Percentiles rank a stretch among this genome's conserved stretches.
phyloP scores from a whole-genome alignment of 2,888 invertebrate genomes.

The Tanytarsus gracilentus region DNA sequence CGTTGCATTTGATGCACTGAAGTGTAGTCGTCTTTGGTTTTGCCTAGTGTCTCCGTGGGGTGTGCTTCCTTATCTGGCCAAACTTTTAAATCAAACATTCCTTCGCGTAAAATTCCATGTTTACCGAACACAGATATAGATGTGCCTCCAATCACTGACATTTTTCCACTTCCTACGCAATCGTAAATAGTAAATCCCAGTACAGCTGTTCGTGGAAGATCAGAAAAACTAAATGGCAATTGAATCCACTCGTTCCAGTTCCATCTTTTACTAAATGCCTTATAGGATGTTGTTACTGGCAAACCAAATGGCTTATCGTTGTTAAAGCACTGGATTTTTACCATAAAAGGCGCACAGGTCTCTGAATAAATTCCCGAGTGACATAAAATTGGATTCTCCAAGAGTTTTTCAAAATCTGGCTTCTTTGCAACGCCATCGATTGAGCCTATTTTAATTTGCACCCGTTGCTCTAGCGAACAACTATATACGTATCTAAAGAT shows the following conservation, averaged over 20 bases:
- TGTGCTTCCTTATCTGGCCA: conserved; percentile 80
- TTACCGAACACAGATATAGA: conserved; percentile 90
- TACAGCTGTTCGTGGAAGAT: conserved; percentile 78
- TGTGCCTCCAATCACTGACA: conserved; percentile 84
- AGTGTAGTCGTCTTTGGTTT: conserved; percentile 55
- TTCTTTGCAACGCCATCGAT: conserved; percentile 40
- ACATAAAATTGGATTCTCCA: conserved; percentile 80
- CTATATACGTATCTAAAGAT: conserved; percentile 83
- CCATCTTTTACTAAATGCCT: conserved; percentile 86
- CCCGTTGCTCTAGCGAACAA: conserved; percentile 75
- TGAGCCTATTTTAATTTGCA: conserved; percentile 88
- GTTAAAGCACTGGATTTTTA: conserved; percentile 75
- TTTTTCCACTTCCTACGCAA: conserved; percentile 76
- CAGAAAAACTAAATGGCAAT: conserved; percentile 81
- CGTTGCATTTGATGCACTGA: conserved; percentile 81
- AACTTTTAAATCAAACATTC: conserved; percentile 82
- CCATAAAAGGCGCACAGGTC: conserved; percentile 78
- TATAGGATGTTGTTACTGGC: conserved; percentile 83
- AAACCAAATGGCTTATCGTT: conserved; percentile 73
- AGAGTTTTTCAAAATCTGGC: conserved; percentile 78
- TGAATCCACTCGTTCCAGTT: conserved; percentile 98
- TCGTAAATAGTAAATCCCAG: conserved; percentile 86
- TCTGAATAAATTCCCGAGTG: conserved; percentile 83
- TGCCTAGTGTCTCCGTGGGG: conserved; percentile 75
- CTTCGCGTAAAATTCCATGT: conserved; percentile 81